phyloP scores from a whole-genome alignment of 2,888 invertebrate genomes.

The Bhutanitis thaidina region DNA sequence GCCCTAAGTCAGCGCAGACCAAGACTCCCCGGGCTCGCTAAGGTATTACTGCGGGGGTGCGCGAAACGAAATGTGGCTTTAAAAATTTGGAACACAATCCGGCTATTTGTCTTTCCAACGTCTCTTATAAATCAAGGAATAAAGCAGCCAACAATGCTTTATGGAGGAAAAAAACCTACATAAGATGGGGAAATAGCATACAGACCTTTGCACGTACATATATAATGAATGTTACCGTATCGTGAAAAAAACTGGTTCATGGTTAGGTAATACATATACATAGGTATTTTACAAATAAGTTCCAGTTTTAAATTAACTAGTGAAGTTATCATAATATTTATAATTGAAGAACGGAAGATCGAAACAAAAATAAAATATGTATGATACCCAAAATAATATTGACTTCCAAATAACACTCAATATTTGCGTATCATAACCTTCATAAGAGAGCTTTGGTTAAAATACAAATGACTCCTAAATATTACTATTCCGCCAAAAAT shows the following conservation, averaged over 20 bases:
- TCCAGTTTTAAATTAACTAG: too few species aligned
- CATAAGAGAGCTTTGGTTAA: too few species aligned
- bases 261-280: too few species aligned
- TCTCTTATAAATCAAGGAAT: conserved; percentile 86
- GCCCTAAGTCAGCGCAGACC: conserved; percentile 29
- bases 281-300: too few species aligned
- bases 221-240: conserved; percentile 69
- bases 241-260: conserved; percentile 37
- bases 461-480: too few species aligned
- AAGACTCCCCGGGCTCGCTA: conserved; percentile 49
- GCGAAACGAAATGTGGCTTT: conserved; percentile 87
- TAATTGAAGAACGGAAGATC: too few species aligned
- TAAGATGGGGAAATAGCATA: conserved; percentile 77
- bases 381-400: too few species aligned
- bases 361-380: too few species aligned
- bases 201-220: conserved; percentile 65
- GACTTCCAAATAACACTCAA: too few species aligned
- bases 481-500: not conserved
- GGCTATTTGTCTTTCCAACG: conserved; percentile 87
- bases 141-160: conserved; percentile 83
- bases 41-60: conserved; percentile 63
- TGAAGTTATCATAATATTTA: too few species aligned
- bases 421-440: too few species aligned
- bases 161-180: conserved; percentile 78
- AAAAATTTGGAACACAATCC: conserved; percentile 90